phyloP scores from a whole-genome alignment of 2,888 invertebrate species.

The Dione vanillae region DNA sequence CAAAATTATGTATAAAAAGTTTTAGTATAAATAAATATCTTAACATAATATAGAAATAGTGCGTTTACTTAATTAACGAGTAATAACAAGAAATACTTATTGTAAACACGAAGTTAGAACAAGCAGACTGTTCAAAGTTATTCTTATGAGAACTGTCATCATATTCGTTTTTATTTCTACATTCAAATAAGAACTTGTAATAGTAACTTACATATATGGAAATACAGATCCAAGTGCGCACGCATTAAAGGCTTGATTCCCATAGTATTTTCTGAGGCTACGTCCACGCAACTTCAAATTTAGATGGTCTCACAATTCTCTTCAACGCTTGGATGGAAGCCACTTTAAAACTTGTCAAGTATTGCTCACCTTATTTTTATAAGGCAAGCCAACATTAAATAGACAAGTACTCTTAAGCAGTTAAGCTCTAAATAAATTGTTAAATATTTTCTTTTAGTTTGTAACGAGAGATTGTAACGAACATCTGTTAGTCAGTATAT shows the following conservation, averaged over 20 bases:
- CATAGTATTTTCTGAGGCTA: constrained; percentile 27
- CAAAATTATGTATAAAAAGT: neutral
- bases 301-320: constrained; percentile 71
- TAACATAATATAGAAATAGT: no score
- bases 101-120: constrained; percentile 39
- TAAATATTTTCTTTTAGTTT: constrained; percentile 32
- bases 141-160: constrained; percentile 73
- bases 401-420: constrained; percentile 46
- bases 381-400: constrained; percentile 54
- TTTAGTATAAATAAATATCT: no score
- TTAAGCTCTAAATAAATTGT: constrained; percentile 42
- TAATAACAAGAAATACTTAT: constrained; percentile 27
- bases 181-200: constrained; percentile 48
- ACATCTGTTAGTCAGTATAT: constrained; percentile 6
- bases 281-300: constrained; percentile 70
- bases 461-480: neutral
- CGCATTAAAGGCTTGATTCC: constrained; percentile 22
- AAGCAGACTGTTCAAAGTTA: constrained; percentile 58
- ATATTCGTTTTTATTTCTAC: constrained; percentile 68
- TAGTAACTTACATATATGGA: neutral
- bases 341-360: constrained; percentile 72
- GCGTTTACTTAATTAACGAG: constrained; percentile 1
- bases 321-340: constrained; percentile 60
- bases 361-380: constrained; percentile 71
- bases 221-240: constrained; percentile 18